A percentile compares a stretch with the other conserved stretches of the same genome.
These are phyloP conservation scores for Xenopus laevis DNA, from an alignment of 2,113 vertebrate genomes.

Conservation along the genomic window DNA sequence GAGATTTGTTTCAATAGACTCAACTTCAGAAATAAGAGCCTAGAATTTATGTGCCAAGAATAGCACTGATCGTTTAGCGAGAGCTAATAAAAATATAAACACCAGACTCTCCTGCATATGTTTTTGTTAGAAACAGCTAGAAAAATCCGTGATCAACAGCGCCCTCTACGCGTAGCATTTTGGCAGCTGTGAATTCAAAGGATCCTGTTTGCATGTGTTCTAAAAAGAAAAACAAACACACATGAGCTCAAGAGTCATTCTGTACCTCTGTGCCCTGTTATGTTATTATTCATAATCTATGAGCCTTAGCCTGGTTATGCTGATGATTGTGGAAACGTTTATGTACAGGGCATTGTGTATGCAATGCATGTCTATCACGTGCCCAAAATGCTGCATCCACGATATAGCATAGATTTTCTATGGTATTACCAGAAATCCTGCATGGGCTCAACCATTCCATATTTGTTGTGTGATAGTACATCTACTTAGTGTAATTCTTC, in stretches of 20 bases:
- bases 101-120: slow-evolving; percentile 51
- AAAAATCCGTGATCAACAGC: slow-evolving; percentile 71
- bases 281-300: slow-evolving; percentile 5
- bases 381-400: too few species aligned
- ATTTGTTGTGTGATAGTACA: too few species aligned
- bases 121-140: slow-evolving; percentile 51
- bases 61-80: slow-evolving; percentile 51
- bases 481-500: too few species aligned
- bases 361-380: too few species aligned
- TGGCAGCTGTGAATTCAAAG: slow-evolving; percentile 39
- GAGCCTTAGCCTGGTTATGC: not conserved
- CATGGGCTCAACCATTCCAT: too few species aligned
- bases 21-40: slow-evolving; percentile 52
- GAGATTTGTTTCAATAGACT: slow-evolving; percentile 52
- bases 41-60: slow-evolving; percentile 52
- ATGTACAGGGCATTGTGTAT: too few species aligned
- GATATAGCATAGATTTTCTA: too few species aligned
- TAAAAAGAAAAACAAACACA: slow-evolving; percentile 38
- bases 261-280: slow-evolving; percentile 12
- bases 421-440: too few species aligned
- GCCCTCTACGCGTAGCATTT: slow-evolving; percentile 69
- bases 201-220: slow-evolving; percentile 25
- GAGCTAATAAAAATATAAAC: slow-evolving; percentile 59
- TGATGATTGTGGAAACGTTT: too few species aligned
- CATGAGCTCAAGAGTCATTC: slow-evolving; percentile 14